These are phyloP conservation scores for Calypte anna DNA, from an alignment of 2,113 vertebrate genomes.

Conservation along the genomic window DNA sequence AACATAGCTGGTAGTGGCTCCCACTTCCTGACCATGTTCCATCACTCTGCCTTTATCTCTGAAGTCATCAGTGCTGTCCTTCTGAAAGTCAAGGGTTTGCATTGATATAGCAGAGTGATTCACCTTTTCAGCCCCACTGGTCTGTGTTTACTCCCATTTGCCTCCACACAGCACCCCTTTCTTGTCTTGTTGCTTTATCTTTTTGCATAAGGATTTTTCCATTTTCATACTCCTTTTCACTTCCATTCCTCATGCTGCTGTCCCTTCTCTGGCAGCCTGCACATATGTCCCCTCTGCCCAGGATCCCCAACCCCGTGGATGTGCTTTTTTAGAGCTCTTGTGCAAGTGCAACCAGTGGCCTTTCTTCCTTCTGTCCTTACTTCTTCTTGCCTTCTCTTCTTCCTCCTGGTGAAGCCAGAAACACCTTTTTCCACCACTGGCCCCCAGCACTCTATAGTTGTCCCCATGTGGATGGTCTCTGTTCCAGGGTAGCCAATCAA, in stretches of 20 bases:
- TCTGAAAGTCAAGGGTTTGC: background rate
- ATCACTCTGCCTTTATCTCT: background rate
- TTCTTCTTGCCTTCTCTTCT: background rate
- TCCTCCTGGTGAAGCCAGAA: background rate
- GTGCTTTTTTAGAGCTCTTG: background rate
- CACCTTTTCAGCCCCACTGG: background rate
- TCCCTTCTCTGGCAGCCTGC: background rate
- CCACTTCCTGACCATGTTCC: background rate
- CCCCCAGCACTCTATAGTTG: background rate
- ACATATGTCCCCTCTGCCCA: fast-evolving
- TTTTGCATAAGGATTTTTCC: background rate
- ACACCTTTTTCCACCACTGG: background rate
- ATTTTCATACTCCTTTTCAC: background rate
- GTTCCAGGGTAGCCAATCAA: background rate
- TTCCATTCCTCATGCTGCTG: background rate
- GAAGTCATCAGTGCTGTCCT: background rate
- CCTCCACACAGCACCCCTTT: background rate
- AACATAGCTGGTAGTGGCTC: background rate
- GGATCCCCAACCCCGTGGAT: fast-evolving
- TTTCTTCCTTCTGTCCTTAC: background rate
- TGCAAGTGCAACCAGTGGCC: background rate
- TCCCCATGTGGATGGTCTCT: background rate
- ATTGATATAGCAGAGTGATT: background rate
- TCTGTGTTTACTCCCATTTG: background rate
- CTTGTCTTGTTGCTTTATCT: background rate